A percentile compares a stretch with the other conserved stretches of the same genome.
These are phyloP conservation scores for Lepidocyrtoides sp. DNA, from an alignment of 2,888 invertebrate genomes.

Conservation along the genomic window DNA sequence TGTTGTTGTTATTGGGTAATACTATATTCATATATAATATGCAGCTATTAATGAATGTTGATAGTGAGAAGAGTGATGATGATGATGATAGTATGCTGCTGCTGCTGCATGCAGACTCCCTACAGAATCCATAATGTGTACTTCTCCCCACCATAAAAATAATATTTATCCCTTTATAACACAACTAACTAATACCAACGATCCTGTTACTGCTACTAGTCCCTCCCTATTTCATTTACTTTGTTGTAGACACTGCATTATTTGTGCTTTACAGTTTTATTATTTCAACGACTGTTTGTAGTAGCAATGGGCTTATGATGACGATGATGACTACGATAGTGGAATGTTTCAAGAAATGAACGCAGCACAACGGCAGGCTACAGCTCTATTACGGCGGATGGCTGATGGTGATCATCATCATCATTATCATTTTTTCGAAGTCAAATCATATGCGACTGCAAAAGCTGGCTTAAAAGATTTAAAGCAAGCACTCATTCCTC, in stretches of 20 bases:
- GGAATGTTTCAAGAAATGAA: slow-evolving; percentile 12
- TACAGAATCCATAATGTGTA: neutral
- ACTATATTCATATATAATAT: no score
- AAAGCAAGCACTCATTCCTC: neutral
- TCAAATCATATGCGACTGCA: neutral
- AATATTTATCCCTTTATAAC: neutral
- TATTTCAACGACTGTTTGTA: neutral
- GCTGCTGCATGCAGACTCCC: slow-evolving; percentile 16
- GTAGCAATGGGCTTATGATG: neutral
- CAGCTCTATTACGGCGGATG: neutral
- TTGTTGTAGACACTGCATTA: neutral
- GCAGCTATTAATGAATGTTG: neutral
- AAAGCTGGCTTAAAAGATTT: slow-evolving; percentile 11
- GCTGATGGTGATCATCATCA: neutral
- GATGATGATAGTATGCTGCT: no score
- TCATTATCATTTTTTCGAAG: neutral
- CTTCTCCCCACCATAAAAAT: slow-evolving; percentile 2
- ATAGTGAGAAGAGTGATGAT: no score
- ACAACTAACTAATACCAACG: slow-evolving; percentile 15
- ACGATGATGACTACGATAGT: neutral
- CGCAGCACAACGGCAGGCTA: no score
- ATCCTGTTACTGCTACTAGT: neutral
- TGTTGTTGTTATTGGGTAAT: neutral
- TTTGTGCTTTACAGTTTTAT: slow-evolving; percentile 7
- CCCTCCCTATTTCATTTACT: neutral